A percentile compares a stretch with the other conserved stretches of the same genome.
phyloP scores from a whole-genome alignment of 2,113 vertebrate species.

The Neomonachus schauinslandi region DNA sequence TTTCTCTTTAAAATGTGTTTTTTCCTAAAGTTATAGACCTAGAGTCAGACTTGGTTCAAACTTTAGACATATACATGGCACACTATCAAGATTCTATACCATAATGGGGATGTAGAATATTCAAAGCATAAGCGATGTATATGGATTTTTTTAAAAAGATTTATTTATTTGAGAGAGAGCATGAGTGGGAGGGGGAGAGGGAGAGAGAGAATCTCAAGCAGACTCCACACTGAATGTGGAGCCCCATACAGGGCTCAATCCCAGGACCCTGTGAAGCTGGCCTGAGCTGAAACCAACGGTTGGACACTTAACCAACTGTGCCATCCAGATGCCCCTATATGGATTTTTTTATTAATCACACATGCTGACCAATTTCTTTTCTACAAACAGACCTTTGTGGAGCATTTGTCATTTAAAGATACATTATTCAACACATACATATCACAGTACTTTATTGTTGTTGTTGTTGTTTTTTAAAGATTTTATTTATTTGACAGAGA shows the following conservation, averaged over 20 bases:
- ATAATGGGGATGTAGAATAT: not conserved
- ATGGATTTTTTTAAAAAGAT: not conserved
- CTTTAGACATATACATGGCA: not conserved
- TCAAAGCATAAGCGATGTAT: not conserved
- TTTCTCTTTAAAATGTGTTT: not conserved
- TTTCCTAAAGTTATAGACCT: not conserved
- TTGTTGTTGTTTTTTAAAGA: not conserved
- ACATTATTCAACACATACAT: not conserved
- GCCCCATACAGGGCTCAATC: not conserved
- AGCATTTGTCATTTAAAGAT: not conserved
- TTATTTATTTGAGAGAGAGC: not conserved
- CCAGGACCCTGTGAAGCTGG: not conserved
- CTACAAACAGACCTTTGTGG: not conserved
- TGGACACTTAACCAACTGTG: not conserved
- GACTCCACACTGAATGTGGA: not conserved
- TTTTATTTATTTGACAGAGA: too few relatives aligned
- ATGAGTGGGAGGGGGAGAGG: not conserved
- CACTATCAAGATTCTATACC: not conserved
- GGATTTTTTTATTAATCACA: not conserved
- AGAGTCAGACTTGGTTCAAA: not conserved
- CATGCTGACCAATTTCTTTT: constrained; percentile 10
- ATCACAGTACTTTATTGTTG: not conserved
- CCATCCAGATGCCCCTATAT: not conserved
- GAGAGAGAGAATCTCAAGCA: not conserved
- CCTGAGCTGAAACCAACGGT: not conserved